phyloP scores from a whole-genome alignment of 2,797 vertebrate species.

The Nyctibius grandis region DNA sequence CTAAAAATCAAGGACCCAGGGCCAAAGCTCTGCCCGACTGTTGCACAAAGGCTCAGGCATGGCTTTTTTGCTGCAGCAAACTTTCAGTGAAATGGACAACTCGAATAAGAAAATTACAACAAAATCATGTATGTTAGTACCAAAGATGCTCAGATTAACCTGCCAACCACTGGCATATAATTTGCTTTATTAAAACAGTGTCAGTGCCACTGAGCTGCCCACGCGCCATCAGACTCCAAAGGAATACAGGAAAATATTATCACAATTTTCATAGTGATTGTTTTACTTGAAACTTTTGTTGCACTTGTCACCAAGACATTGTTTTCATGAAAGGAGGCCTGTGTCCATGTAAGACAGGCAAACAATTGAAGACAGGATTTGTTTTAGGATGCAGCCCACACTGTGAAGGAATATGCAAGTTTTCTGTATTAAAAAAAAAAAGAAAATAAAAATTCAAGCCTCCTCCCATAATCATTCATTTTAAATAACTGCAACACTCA shows the following conservation, averaged over 20 bases:
- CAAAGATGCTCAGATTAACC: background rate
- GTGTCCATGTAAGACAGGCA: background rate
- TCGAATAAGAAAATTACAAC: background rate
- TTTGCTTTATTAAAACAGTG: no score
- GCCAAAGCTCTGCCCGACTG: background rate
- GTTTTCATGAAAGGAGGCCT: background rate
- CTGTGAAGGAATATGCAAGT: background rate
- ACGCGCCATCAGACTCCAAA: background rate
- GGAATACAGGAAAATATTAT: background rate
- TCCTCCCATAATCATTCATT: background rate
- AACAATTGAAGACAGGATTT: background rate
- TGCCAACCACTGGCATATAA: background rate
- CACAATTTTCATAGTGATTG: background rate
- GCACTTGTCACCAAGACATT: background rate
- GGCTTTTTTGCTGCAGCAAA: fast-evolving
- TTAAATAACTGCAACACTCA: background rate
- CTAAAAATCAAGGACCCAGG: constrained; percentile 61
- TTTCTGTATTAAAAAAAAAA: background rate
- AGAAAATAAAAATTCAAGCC: background rate
- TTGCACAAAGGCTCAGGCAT: background rate
- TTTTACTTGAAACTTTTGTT: background rate
- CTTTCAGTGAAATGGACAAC: background rate
- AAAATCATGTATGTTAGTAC: background rate
- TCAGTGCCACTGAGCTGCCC: background rate
- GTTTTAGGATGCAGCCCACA: background rate